phyloP scores from a whole-genome alignment of 2,888 invertebrate genomes.

The Orchesella flavescens region DNA sequence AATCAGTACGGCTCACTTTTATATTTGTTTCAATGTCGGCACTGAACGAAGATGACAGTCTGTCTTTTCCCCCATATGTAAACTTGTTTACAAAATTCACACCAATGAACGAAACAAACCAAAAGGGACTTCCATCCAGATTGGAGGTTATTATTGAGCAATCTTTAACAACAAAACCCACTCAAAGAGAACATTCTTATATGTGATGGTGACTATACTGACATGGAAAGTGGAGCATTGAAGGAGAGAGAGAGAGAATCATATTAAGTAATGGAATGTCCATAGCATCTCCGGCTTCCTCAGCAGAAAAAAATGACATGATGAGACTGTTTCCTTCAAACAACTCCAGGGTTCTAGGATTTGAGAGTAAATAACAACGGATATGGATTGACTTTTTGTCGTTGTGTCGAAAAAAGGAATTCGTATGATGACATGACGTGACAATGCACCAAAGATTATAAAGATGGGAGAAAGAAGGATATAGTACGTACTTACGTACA shows the following conservation, averaged over 20 bases:
- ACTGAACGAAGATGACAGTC: not conserved
- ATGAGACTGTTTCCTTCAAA: conserved; percentile 13
- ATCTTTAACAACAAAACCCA: conserved; percentile 55
- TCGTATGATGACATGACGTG: conserved; percentile 37
- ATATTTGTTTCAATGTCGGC: not conserved
- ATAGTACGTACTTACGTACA: too few relatives aligned
- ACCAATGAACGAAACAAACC: not conserved
- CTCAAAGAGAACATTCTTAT: conserved; percentile 40
- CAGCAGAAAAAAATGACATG: not conserved
- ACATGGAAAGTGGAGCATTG: conserved; percentile 33
- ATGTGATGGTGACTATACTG: not conserved
- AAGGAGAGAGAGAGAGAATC: conserved; percentile 7
- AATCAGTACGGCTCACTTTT: too few relatives aligned
- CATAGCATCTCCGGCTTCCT: conserved; percentile 3
- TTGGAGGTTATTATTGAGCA: conserved; percentile 27
- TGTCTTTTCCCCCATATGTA: too few relatives aligned
- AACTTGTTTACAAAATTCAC: too few relatives aligned
- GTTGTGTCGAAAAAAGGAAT: conserved; percentile 28
- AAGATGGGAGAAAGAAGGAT: not conserved
- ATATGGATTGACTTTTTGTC: conserved; percentile 44
- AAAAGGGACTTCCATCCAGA: not conserved
- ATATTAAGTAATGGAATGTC: conserved; percentile 39
- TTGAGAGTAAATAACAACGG: conserved; percentile 28
- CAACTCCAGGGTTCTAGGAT: not conserved
- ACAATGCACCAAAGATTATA: conserved; percentile 29